Base-by-base conservation (phyloP, 2,797 vertebrate species). In the Myiotriccus ornatus region DNA sequence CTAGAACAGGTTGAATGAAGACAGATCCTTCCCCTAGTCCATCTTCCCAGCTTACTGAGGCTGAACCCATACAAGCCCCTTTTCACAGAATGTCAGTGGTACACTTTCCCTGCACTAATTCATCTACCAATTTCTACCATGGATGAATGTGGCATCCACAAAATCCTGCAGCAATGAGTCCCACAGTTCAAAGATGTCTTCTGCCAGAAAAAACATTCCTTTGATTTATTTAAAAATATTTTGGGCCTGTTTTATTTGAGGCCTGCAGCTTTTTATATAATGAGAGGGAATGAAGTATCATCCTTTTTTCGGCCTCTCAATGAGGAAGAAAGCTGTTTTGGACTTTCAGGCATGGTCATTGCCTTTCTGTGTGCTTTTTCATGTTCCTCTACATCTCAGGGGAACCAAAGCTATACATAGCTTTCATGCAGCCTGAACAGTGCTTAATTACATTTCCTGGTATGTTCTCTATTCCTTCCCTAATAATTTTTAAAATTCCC, bases 361-460 rank as follows among this genome's bases (percentile, higher is more conserved):
- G 65, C 57, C 30, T 62, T 62, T 78, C 87, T 75, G 15, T 65
- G 50, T 78, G 30, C 37, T 89, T 94, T 86, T 78, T 65, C 3
- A 0, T 81, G 79, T 85, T 91, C 64, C 84, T 85, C 69, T 73
- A 20, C 47, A 23, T 81, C 95, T 75, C 95, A 43, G 46, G 87
- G 79, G 94, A 90, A 4, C 62, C 50, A 73, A 41, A 75, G 76
- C 83, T 47, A 32, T 75, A 62, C 79, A 69, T 27, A 75, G 76
- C 53, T 57, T 86, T 81, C 57, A 90, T 55, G 85, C 11, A 1
- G 65, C 11, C 32, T 81, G 85, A 90, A 14, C 80, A 86, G 73
- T 41, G 62, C 62, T 94, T 96, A 94, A 94, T 96, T 94, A 91
- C 89, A 93, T 88, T 95, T 93, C 85, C 94, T 93, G 83, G 23